Conservation (phyloP, 2,113 vertebrate genomes). For the Brachyistius frenatus region DNA sequence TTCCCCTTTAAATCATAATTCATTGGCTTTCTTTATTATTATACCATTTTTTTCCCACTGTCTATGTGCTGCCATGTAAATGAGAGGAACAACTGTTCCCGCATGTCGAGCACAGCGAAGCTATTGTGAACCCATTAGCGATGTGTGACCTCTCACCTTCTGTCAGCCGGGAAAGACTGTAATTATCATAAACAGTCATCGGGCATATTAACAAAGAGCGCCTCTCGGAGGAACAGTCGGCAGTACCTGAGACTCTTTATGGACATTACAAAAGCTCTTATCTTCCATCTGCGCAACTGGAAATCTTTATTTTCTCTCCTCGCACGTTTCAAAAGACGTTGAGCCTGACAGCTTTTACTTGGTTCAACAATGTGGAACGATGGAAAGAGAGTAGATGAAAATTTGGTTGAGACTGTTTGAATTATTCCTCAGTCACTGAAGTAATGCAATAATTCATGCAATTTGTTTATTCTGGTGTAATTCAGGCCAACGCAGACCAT, state of each 20-base stretch:
- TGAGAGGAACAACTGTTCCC: constrained; percentile 30
- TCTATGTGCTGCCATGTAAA: constrained; percentile 29
- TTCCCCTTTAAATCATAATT: neutral
- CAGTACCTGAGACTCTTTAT: constrained; percentile 16
- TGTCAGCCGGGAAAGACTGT: constrained; percentile 55
- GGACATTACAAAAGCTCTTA: constrained; percentile 7
- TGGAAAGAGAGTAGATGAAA: neutral
- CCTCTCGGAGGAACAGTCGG: neutral
- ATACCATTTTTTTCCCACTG: neutral
- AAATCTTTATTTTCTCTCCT: neutral
- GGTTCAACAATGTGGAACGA: neutral
- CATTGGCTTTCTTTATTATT: constrained; percentile 7
- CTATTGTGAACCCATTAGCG: constrained; percentile 62
- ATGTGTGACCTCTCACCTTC: constrained; percentile 57
- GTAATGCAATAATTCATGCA: constrained; percentile 3
- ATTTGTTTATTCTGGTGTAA: constrained; percentile 4
- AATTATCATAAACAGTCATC: constrained; percentile 66
- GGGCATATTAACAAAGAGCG: constrained; percentile 46
- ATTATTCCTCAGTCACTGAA: constrained; percentile 1
- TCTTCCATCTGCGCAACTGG: neutral
- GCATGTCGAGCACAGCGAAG: constrained; percentile 29
- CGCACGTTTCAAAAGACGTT: neutral
- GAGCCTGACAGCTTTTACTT: neutral
- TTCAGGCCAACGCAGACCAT: neutral
- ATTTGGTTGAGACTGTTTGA: neutral